A percentile compares a stretch with the other conserved stretches of the same genome.
phyloP scores from a whole-genome alignment of 2,888 invertebrate genomes.

The Tipula confusa region DNA sequence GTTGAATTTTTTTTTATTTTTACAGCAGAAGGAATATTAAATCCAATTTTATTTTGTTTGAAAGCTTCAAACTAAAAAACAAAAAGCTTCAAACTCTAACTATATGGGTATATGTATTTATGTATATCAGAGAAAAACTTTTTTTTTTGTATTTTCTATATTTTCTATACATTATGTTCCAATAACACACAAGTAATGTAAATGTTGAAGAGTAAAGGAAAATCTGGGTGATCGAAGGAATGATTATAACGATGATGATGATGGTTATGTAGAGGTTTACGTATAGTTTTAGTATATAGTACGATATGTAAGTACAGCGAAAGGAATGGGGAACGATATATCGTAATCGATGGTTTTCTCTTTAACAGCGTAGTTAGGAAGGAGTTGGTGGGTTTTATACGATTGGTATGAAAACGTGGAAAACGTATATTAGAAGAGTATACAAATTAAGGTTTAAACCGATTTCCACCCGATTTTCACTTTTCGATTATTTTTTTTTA shows the following conservation, averaged over 20 bases:
- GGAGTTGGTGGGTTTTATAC: background rate
- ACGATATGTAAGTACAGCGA: background rate
- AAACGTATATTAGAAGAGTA: background rate
- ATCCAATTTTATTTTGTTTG: constrained; percentile 12
- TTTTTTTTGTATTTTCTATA: background rate
- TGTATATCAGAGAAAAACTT: background rate
- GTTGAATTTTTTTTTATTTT: background rate
- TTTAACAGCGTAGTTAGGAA: too few relatives aligned
- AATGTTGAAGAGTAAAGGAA: too few relatives aligned
- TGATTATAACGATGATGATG: background rate
- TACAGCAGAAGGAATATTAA: background rate
- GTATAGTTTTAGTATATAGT: background rate
- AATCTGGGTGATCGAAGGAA: background rate
- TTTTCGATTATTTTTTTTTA: background rate
- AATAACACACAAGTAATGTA: background rate
- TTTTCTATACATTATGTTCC: background rate
- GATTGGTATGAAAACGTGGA: background rate
- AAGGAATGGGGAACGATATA: background rate
- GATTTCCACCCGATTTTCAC: background rate
- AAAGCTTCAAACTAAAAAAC: constrained; percentile 3
- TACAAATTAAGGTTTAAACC: constrained; percentile 1
- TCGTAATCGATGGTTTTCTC: background rate
- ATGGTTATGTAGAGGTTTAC: background rate
- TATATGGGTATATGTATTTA: background rate
- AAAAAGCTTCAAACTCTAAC: background rate